Evolutionary conservation across 2,888 invertebrate species (phyloP).

Genomic region (Stenchaetothrips biformis): DNA sequence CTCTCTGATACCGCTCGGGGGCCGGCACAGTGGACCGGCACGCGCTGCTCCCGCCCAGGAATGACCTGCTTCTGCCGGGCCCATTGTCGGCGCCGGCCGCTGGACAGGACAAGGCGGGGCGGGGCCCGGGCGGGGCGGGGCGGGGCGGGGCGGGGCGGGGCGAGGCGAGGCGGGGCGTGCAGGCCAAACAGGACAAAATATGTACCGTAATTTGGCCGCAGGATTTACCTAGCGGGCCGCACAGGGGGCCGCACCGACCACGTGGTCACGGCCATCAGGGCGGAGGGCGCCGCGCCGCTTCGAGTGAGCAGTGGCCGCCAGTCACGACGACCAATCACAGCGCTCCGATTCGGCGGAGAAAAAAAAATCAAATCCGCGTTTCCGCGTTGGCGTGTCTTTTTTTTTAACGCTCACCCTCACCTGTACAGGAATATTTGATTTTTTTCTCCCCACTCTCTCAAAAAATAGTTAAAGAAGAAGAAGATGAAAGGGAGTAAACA

Average conservation of each 20-base stretch:
- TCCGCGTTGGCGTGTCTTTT: too few species aligned
- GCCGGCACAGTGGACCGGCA: neutral
- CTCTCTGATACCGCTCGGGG: neutral
- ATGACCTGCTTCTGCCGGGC: neutral
- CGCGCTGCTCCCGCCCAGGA: neutral
- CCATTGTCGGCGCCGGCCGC: neutral
- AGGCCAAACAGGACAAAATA: constrained; percentile 16
- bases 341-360: too few species aligned
- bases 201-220: constrained; percentile 16
- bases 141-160: constrained; percentile 4
- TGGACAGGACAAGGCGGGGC: neutral
- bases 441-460: too few species aligned
- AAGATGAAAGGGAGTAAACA: too few species aligned
- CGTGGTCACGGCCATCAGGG: too few species aligned
- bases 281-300: too few species aligned
- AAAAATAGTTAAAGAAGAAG: too few species aligned
- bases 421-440: too few species aligned
- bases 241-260: neutral
- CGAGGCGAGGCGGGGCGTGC: neutral
- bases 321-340: too few species aligned
- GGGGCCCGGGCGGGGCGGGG: neutral
- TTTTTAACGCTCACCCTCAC: too few species aligned
- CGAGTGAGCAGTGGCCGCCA: too few species aligned
- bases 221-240: constrained; percentile 10
- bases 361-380: too few species aligned